Percentiles rank a stretch among this genome's conserved stretches.
Evolutionary conservation across 2,797 vertebrate genomes (phyloP).

Genomic region (Muscicapa comitata): DNA sequence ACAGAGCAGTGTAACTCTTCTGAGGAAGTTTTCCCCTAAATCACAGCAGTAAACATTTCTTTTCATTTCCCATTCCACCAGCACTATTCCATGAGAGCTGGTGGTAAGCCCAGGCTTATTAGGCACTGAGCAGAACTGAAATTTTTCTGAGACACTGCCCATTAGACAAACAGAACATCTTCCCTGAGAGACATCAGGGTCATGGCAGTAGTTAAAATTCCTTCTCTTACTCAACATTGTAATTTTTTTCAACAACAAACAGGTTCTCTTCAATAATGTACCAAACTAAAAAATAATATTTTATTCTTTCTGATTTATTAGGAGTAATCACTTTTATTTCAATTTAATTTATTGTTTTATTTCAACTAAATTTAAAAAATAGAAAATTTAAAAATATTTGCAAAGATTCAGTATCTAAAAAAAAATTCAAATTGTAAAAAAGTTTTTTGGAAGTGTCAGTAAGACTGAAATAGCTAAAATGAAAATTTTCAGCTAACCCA

Average conservation of each 20-base stretch:
- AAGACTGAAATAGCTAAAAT: background rate
- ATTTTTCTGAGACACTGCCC: background rate
- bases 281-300: background rate
- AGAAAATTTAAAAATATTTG: background rate
- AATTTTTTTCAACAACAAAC: background rate
- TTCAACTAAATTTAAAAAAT: background rate
- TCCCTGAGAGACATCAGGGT: background rate
- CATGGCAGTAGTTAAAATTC: background rate
- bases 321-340: background rate
- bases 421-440: background rate
- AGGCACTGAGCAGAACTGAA: background rate
- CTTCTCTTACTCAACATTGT: background rate
- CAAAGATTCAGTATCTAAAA: background rate
- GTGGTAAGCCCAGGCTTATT: background rate
- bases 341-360: background rate
- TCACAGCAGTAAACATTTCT: background rate
- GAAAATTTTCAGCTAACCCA: background rate
- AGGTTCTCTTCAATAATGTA: background rate
- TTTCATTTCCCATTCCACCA: background rate
- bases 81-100: background rate
- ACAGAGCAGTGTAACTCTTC: background rate
- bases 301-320: background rate
- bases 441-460: background rate
- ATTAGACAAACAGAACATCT: background rate
- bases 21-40: background rate